phyloP scores from a whole-genome alignment of 2,113 vertebrate genomes.

The cattle (Bos taurus) region ARS-UCD2.0 NC_037330.1:52008001-52008500 shows the following conservation, averaged over 20 bases:
- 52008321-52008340: slow-evolving; percentile 95
- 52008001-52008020: slow-evolving; percentile 16
- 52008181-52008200: slow-evolving; percentile 37
- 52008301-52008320: slow-evolving; percentile 94
- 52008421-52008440: not conserved
- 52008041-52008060: slow-evolving; percentile 23
- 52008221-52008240: slow-evolving; percentile 62
- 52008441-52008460: slow-evolving; percentile 19
- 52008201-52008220: not conserved
- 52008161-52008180: not conserved
- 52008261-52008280: slow-evolving; percentile 96
- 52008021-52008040: slow-evolving; percentile 26
- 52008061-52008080: slow-evolving; percentile 31
- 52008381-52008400: slow-evolving; percentile 72
- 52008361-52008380: slow-evolving; percentile 97
- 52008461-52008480: not conserved
- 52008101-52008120: not conserved
- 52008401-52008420: slow-evolving; percentile 6
- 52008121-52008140: slow-evolving; percentile 36
- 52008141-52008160: slow-evolving; percentile 8
- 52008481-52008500: not conserved
- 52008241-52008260: slow-evolving; percentile 93
- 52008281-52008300: slow-evolving; percentile 98
- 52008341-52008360: slow-evolving; percentile 90
- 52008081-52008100: not conserved